Base-by-base conservation (phyloP, 1,140 invertebrate species). In the Macrostomum lignano region DNA sequence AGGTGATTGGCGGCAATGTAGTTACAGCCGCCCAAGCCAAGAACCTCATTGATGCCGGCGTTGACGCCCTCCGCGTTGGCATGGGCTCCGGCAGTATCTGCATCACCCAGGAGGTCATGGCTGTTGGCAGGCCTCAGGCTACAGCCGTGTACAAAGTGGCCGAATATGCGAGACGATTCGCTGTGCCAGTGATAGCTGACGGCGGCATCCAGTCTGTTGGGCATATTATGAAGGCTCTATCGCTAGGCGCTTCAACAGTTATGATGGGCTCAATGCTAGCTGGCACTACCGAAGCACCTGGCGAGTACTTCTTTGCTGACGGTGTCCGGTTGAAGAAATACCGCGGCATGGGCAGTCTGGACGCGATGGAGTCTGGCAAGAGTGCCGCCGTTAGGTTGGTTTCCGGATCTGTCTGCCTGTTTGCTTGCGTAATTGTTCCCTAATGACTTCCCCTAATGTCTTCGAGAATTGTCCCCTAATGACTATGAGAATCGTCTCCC, bases 101-200 rank as follows among this genome's bases (percentile, higher is more conserved):
- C 51, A 98, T 94, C 25, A 96, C 88, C 3, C 86, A 94, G 61
- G 86, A 94, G 66, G 86, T 98, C 0, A 96, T 94, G 84, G 91
- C 88, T 3, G 88, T 93, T 37, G 91, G 91, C 4, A 66, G 91
- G 36, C 74, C 88, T 0, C 91, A 96, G 56, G 68, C 56, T 6
- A 62, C 61, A 26, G 55, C 55, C 6, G 52, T 58, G 2, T 56
- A 56, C 36, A 48, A 53, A 33, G 17, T 17, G 20, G 17, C 82
- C 3, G 71, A 77, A 38, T 96, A 82, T 62, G 78, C 88, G 2
- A 61, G 67, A 30, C 62, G 69, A 41, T 79, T 73, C 57, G 74
- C 73, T 33, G 71, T 98, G 17, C 91, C 91, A 0, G 70, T 94
- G 0, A 86, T 96, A 45, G 91, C 88, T 13, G 91, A 98, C 65